Evolutionary conservation across 2,113 vertebrate species (phyloP).

Genomic region (Gobio gobio): DNA sequence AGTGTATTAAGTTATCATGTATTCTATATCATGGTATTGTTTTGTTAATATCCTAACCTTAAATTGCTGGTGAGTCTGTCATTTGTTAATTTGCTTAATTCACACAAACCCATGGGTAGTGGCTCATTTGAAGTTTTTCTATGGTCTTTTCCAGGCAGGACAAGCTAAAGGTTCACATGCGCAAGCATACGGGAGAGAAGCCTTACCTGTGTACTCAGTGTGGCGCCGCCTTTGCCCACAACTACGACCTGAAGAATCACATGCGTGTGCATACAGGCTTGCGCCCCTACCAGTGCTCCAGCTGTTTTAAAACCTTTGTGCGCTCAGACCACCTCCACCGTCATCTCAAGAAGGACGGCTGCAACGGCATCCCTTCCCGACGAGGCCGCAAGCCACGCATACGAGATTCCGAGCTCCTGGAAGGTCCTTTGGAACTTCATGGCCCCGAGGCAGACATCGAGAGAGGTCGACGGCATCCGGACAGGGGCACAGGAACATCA

Average conservation of each 20-base stretch:
- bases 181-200: constrained; percentile 98
- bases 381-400: constrained; percentile 89
- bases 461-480: constrained; percentile 68
- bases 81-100: neutral
- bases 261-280: constrained; percentile 97
- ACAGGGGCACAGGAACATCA: constrained; percentile 52
- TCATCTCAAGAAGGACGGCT: constrained; percentile 98
- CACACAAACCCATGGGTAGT: neutral
- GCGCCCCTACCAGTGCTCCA: constrained; percentile 97
- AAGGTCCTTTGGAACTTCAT: constrained; percentile 63
- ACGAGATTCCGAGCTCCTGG: constrained; percentile 75
- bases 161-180: constrained; percentile 99
- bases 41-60: neutral
- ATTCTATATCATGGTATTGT: constrained; percentile 8
- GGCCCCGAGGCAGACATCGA: constrained; percentile 63
- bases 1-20: neutral
- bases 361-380: constrained; percentile 92
- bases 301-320: constrained; percentile 98
- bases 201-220: constrained; percentile 97
- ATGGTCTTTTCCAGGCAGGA: constrained; percentile 84
- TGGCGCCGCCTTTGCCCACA: constrained; percentile 96
- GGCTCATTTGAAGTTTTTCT: constrained; percentile 49
- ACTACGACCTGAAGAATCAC: constrained; percentile 99
- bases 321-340: constrained; percentile 98
- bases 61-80: neutral